These are phyloP conservation scores for Saccostrea echinata DNA, from an alignment of 1,140 invertebrate genomes.

Conservation along the genomic window DNA sequence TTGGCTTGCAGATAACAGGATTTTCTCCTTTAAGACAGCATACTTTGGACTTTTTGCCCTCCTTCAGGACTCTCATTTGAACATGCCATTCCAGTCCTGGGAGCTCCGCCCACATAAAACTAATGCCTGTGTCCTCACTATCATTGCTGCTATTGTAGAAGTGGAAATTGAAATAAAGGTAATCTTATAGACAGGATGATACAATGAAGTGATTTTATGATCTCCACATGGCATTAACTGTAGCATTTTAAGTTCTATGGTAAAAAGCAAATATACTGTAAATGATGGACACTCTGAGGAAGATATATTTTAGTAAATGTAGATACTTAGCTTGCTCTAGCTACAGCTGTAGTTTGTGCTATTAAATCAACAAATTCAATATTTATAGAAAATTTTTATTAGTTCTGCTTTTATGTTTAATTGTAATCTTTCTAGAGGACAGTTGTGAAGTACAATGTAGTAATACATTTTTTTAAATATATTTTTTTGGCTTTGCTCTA, in stretches of 20 bases:
- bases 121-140: constrained; percentile 74
- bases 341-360: too few species aligned
- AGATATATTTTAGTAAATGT: too few species aligned
- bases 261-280: too few species aligned
- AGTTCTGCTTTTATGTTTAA: too few species aligned
- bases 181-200: neutral
- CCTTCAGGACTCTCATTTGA: constrained; percentile 78
- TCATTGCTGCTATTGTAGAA: constrained; percentile 77
- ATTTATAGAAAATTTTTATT: too few species aligned
- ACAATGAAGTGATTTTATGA: neutral
- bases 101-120: constrained; percentile 73
- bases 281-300: too few species aligned
- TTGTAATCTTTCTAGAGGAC: too few species aligned
- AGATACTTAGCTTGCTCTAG: too few species aligned
- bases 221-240: too few species aligned
- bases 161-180: constrained; percentile 79
- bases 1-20: constrained; percentile 66
- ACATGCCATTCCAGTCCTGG: constrained; percentile 80
- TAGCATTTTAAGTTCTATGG: too few species aligned
- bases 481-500: constrained; percentile 32
- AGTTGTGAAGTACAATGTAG: too few species aligned
- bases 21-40: constrained; percentile 76
- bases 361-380: too few species aligned
- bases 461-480: neutral
- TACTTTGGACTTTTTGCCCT: constrained; percentile 78